Evolutionary conservation across 2,888 invertebrate genomes (phyloP).

Genomic region (Blera fallax): DNA sequence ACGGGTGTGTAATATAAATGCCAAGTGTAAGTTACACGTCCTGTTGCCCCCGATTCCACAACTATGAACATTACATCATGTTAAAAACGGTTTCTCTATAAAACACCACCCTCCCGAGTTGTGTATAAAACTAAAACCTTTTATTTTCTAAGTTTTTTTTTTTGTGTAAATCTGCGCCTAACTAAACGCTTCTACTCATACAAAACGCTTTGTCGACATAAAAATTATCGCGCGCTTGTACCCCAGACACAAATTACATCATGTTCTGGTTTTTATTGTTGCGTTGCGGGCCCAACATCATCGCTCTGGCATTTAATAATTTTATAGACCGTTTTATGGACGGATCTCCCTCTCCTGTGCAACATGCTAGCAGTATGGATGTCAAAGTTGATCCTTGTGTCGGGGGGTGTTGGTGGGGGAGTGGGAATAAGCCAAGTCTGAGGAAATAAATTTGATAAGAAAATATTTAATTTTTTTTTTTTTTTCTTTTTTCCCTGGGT

Average conservation of each 20-base stretch:
- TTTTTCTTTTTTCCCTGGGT: not conserved
- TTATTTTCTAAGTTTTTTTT: not conserved
- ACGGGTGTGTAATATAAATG: conserved; percentile 68
- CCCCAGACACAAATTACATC: conserved; percentile 68
- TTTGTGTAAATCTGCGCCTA: conserved; percentile 34
- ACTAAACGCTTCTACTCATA: conserved; percentile 25
- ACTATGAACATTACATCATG: conserved; percentile 47
- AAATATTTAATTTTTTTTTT: conserved; percentile 44
- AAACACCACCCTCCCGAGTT: not conserved
- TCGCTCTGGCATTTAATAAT: conserved; percentile 68
- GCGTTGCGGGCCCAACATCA: conserved; percentile 50
- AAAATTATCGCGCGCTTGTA: conserved; percentile 59
- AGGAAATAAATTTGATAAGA: conserved; percentile 53
- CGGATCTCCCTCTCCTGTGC: not conserved
- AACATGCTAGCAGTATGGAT: conserved; percentile 1
- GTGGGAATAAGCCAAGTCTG: not conserved
- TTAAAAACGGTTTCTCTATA: conserved; percentile 5
- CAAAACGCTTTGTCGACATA: conserved; percentile 55
- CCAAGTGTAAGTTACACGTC: conserved; percentile 48
- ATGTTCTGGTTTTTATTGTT: conserved; percentile 68
- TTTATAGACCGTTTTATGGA: conserved; percentile 51
- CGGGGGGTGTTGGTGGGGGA: not conserved
- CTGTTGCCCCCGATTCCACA: conserved; percentile 22
- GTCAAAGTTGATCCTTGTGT: conserved; percentile 46
- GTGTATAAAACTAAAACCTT: conserved; percentile 26